Conservation (phyloP, 2,888 invertebrate genomes). For the Elgonia sp. region DNA sequence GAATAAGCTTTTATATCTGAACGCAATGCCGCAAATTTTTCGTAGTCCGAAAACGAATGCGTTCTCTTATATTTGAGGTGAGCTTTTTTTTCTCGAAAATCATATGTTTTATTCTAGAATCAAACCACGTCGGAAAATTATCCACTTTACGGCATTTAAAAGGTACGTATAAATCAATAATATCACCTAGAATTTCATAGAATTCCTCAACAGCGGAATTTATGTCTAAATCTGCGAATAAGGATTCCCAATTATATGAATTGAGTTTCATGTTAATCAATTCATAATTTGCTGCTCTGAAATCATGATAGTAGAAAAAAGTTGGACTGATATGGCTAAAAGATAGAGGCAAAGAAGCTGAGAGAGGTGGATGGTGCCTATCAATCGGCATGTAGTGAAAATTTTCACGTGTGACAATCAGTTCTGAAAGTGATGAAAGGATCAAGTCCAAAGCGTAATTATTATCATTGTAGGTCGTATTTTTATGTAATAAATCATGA, state of each 20-base stretch:
- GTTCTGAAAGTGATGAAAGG: not conserved
- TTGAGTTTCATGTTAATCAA: not conserved
- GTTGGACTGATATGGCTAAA: not conserved
- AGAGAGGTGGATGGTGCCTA: not conserved
- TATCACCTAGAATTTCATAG: not conserved
- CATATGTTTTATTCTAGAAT: conserved; percentile 3
- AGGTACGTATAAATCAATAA: not conserved
- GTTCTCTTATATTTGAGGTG: not conserved
- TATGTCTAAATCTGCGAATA: not conserved
- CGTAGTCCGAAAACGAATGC: not conserved
- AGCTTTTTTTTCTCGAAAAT: conserved; percentile 2
- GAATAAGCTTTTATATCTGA: not conserved
- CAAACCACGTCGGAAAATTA: conserved; percentile 10
- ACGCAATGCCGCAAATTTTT: not conserved
- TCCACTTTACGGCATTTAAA: not conserved
- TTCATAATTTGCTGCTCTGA: not conserved
- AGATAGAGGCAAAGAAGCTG: not conserved
- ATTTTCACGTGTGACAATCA: not conserved
- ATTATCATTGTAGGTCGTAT: not conserved
- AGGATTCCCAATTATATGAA: not conserved
- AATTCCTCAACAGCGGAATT: not conserved
- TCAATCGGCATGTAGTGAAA: not conserved
- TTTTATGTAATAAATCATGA: not conserved
- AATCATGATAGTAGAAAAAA: not conserved
- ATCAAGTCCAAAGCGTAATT: not conserved